phyloP scores from a whole-genome alignment of 92 coral and sea anemone genomes.

The Parazoanthus darwini region DNA sequence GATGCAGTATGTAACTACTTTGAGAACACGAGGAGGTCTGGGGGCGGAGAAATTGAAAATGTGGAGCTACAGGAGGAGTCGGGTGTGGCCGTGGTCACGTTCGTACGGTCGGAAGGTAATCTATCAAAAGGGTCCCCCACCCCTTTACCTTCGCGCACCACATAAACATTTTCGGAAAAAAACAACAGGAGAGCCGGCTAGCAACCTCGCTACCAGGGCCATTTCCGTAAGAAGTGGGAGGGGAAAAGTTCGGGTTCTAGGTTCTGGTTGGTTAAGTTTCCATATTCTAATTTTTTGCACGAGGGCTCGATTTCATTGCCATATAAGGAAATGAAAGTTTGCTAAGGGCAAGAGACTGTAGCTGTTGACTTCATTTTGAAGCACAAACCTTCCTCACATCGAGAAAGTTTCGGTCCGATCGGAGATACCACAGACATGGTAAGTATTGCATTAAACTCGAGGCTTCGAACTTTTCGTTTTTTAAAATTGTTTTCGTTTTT shows the following conservation, averaged over 20 bases:
- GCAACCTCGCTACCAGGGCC: no score
- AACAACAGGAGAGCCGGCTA: no score
- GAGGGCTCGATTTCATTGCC: not conserved
- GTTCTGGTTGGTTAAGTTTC: no score
- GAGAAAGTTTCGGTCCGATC: not conserved
- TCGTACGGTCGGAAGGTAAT: constrained; percentile 36
- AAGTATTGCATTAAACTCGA: not conserved
- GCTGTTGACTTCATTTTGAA: not conserved
- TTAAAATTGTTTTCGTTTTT: no score
- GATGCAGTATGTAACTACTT: constrained; percentile 70
- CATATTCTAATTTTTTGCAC: not conserved
- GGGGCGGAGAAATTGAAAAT: constrained; percentile 74
- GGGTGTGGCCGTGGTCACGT: constrained; percentile 68
- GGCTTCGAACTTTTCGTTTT: not conserved
- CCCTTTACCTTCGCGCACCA: no score
- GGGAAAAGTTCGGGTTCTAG: no score
- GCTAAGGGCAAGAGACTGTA: not conserved
- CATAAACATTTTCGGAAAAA: no score
- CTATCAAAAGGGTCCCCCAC: no score
- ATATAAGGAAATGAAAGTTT: not conserved
- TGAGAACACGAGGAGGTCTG: constrained; percentile 81
- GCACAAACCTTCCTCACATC: not conserved
- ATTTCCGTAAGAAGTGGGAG: no score
- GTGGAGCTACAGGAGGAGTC: constrained; percentile 40
- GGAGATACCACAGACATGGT: not conserved